phyloP scores from a whole-genome alignment of 2,888 invertebrate genomes.

The Ariolimax columbianus region DNA sequence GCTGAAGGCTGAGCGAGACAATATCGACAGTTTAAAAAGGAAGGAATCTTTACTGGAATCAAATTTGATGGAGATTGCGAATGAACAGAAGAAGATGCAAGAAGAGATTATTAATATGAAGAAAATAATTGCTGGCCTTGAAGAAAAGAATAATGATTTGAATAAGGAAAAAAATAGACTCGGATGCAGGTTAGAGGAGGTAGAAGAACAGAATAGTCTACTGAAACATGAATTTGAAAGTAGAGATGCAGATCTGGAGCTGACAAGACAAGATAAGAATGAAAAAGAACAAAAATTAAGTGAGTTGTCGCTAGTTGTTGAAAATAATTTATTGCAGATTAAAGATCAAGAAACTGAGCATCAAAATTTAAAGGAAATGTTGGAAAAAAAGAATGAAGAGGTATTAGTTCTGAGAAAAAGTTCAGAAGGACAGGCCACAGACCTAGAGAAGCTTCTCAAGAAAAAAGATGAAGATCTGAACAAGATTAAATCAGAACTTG shows the following conservation, averaged over 20 bases:
- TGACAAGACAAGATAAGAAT: neutral
- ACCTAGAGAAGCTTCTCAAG: constrained; percentile 28
- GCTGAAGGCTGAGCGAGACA: constrained; percentile 20
- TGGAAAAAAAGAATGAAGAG: constrained; percentile 35
- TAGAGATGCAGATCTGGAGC: constrained; percentile 19
- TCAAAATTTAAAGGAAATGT: constrained; percentile 31
- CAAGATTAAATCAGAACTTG: constrained; percentile 6
- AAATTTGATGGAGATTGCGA: constrained; percentile 18
- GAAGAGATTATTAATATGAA: neutral
- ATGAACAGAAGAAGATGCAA: neutral
- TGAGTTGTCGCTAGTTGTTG: constrained; percentile 11
- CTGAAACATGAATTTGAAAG: constrained; percentile 40
- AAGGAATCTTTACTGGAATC: constrained; percentile 53
- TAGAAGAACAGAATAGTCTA: neutral
- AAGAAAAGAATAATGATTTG: constrained; percentile 30
- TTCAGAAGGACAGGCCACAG: constrained; percentile 2
- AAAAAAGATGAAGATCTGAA: constrained; percentile 19
- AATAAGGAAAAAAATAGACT: constrained; percentile 20
- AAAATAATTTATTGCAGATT: neutral
- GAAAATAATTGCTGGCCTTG: neutral
- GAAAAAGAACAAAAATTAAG: constrained; percentile 2
- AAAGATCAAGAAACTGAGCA: constrained; percentile 1
- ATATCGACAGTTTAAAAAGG: constrained; percentile 34
- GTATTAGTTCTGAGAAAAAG: constrained; percentile 27
- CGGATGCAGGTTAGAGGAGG: neutral